These are phyloP conservation scores for Isaurus tuberculatus DNA, from an alignment of 92 coral and sea anemone genomes.

Conservation along the genomic window DNA sequence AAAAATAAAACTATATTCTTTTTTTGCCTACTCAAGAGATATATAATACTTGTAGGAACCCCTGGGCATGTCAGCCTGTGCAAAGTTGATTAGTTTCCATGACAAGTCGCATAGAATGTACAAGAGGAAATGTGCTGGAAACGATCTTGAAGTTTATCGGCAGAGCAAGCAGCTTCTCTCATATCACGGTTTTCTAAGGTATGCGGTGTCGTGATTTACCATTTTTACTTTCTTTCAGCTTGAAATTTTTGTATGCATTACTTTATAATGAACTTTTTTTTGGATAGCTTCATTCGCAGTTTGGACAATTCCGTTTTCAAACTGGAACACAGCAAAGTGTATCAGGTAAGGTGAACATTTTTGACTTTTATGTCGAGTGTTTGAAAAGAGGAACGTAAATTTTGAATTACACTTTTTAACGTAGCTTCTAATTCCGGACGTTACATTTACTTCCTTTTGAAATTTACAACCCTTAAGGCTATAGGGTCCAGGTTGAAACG, in stretches of 20 bases:
- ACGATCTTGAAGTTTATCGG: conserved; percentile 72
- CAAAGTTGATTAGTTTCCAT: conserved; percentile 72
- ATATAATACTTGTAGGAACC: conserved; percentile 60
- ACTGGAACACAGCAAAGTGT: conserved; percentile 82
- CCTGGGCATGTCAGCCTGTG: conserved; percentile 76
- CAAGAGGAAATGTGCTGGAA: conserved; percentile 87
- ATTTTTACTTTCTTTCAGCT: too few relatives aligned
- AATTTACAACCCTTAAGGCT: too few relatives aligned
- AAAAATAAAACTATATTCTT: not conserved
- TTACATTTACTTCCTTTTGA: too few relatives aligned
- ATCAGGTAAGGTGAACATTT: conserved; percentile 61
- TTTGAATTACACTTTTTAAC: too few relatives aligned
- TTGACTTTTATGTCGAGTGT: not conserved
- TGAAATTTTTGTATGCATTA: too few relatives aligned
- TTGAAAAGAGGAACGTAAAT: not conserved
- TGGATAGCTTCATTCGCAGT: conserved; percentile 77
- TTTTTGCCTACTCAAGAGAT: too few relatives aligned
- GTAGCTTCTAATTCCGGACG: too few relatives aligned
- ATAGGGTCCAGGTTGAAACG: too few relatives aligned
- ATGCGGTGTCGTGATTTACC: not conserved
- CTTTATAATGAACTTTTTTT: not conserved
- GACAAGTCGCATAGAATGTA: conserved; percentile 87
- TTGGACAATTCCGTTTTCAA: conserved; percentile 73
- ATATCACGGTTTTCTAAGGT: conserved; percentile 88
- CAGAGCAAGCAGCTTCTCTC: conserved; percentile 80